Percentiles rank a stretch among this genome's conserved stretches.
phyloP scores from a whole-genome alignment of 2,797 vertebrate genomes.

The Sebastes matsubarae region DNA sequence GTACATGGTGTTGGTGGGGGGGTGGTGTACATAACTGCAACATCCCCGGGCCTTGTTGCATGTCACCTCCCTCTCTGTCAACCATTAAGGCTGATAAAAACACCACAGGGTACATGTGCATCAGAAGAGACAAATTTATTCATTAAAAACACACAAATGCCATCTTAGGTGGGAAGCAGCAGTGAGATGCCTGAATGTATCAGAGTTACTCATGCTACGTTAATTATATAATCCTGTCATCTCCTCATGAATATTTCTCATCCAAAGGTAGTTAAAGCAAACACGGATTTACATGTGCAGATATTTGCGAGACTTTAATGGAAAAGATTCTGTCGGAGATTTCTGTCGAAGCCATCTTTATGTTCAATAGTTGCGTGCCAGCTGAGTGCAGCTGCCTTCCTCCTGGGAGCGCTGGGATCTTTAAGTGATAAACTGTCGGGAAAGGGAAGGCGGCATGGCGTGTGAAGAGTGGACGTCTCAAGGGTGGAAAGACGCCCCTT shows the following conservation, averaged over 20 bases:
- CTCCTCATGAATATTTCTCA: slow-evolving; percentile 8
- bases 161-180: slow-evolving; percentile 10
- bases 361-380: not conserved
- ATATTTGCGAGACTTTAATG: not conserved
- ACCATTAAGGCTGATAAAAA: slow-evolving; percentile 1
- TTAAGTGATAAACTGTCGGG: not conserved
- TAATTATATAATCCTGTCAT: slow-evolving; percentile 13
- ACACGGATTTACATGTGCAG: not conserved
- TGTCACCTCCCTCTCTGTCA: not conserved
- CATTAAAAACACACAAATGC: not conserved
- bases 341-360: not conserved
- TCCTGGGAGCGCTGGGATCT: not conserved
- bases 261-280: not conserved
- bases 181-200: not conserved
- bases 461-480: slow-evolving; percentile 13
- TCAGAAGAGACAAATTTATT: slow-evolving; percentile 11
- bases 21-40: not conserved
- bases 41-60: not conserved
- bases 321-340: not conserved
- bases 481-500: slow-evolving; percentile 2
- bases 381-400: not conserved
- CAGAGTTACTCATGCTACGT: slow-evolving; percentile 9
- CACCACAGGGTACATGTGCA: not conserved
- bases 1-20: not conserved
- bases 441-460: not conserved